Base-by-base conservation (phyloP, 1,140 invertebrate genomes). In the Ceratina australensis region DNA sequence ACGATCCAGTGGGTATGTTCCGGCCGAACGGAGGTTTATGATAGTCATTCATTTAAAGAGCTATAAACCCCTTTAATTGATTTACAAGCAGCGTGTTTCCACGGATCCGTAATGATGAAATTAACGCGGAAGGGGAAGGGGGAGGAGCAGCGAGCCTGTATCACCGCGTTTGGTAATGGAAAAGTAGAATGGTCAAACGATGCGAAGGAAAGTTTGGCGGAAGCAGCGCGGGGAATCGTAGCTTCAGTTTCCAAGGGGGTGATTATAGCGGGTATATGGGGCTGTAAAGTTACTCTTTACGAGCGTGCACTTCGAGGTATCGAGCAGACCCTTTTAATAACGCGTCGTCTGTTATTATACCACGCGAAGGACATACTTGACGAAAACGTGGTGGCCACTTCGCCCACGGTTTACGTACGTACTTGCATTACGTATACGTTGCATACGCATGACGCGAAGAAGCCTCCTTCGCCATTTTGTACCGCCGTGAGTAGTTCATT, bases 281-380 rank as follows among this genome's bases (percentile, higher is more conserved):
- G 79, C 69, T 88, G 73, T 88, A 88, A 88, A 88, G 65, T 76
- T 66, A 56, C 28, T 16, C 74, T 88, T 88, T 88, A 88, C 76
- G 87, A 88, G 78, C 74, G 83, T 87, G 71, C 82, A 88, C 87
- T 86, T 84, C 73, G 63, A 86, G 67, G 49, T 71, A 86, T 88
- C 76, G 77, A 83, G 71, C 75, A 69, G n/a, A 22, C 42, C 47
- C 84, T 88, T 88, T 86, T 87, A 88, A 88, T 88, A 85, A 86
- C 80, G 56, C 72, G 81, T 82, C 72, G 65, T 52, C 80, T 64
- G 77, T 80, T 75, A 71, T 87, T 87, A 77, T 72, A 75, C 26
- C 49, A n/a, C 26, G 16, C 26, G 18, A 49, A 64, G 18, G 42
- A 69, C 57, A 54, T 61, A 69, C 24, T 28, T 54, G 26, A 47